Base-by-base conservation (phyloP, 2,113 vertebrate genomes). In the Ornithorhynchus anatinus region DNA sequence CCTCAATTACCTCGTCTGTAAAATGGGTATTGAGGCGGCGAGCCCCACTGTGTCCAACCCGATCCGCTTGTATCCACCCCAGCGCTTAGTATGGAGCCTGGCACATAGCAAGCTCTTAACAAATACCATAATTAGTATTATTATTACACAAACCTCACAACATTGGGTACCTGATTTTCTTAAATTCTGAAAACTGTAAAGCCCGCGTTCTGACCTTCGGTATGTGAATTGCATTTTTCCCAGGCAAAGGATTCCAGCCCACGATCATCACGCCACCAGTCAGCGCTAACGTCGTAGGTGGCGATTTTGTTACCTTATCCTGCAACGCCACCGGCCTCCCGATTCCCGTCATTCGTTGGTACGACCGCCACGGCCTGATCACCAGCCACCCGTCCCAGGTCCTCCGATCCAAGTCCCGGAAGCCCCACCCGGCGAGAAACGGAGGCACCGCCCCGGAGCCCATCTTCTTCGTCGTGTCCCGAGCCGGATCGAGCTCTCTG, bases 281-380 rank as follows among this genome's bases (percentile, higher is more conserved):
- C 5, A 93, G 84, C 17, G 11, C 67, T n/a, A 58, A 80, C 2
- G 90, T 86, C 71, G 33, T 37, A 2, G 79, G 70, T 0, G 94
- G 93, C 1, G 84, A 78, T 47, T 79, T 82, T 0, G 75, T 92
- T 0, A 90, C 80, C 0, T 52, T 96, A 57, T 89, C 88, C 48
- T 95, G 93, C 73, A 93, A 88, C 1, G 93, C 93, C 78, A 89
- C 86, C 0, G 94, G 93, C 8, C 63, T 87, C 1, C 92, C 93
- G 1, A 3, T 69, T 10, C 94, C 92, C 0, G 5, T 54, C 35
- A 89, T 93, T 40, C 91, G 64, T 16, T 94, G 93, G 93, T 91
- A 93, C 22, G 71, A 92, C 67, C 60, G 73, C 50, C 84, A 45
- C 3, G 92, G 94, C 16, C 72, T 90, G 3, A 57, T 92, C 32